A percentile compares a stretch with the other conserved stretches of the same genome.
Conservation (phyloP, 1,140 invertebrate genomes). For the Grapholita molesta region DNA sequence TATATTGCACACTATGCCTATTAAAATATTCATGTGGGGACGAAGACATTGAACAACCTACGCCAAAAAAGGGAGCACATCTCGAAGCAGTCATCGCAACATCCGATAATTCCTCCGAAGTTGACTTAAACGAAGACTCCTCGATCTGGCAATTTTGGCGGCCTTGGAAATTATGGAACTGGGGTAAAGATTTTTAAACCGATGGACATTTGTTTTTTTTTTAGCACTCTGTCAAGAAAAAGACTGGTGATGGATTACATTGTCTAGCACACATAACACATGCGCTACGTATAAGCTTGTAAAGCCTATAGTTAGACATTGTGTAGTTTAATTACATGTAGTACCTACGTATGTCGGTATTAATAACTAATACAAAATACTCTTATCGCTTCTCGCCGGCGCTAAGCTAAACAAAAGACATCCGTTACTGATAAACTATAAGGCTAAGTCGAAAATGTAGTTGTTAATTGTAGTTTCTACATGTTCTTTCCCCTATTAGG, state of each 20-base stretch:
- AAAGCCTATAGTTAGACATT: too few relatives aligned
- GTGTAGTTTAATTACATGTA: too few relatives aligned
- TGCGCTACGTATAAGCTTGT: too few relatives aligned
- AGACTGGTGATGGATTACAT: too few relatives aligned
- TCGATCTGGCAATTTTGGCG: constrained; percentile 37
- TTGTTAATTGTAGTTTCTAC: background rate
- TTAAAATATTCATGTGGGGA: constrained; percentile 28
- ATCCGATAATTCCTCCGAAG: constrained; percentile 19
- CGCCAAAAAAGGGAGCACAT: constrained; percentile 14
- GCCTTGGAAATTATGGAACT: constrained; percentile 44
- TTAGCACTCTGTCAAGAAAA: constrained; percentile 19
- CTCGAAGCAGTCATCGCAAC: constrained; percentile 28
- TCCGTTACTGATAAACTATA: too few relatives aligned
- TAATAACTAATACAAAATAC: too few relatives aligned
- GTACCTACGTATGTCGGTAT: too few relatives aligned
- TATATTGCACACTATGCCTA: constrained; percentile 31
- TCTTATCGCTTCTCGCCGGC: too few relatives aligned
- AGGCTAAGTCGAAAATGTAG: too few relatives aligned
- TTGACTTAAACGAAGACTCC: constrained; percentile 29
- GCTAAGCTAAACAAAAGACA: too few relatives aligned
- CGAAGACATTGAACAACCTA: constrained; percentile 23
- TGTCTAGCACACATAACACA: too few relatives aligned
- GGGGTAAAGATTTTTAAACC: constrained; percentile 31
- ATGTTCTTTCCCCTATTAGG: constrained; percentile 8
- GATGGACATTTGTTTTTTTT: constrained; percentile 1